phyloP scores from a whole-genome alignment of 2,888 invertebrate species.

The Sphinx pinastri region DNA sequence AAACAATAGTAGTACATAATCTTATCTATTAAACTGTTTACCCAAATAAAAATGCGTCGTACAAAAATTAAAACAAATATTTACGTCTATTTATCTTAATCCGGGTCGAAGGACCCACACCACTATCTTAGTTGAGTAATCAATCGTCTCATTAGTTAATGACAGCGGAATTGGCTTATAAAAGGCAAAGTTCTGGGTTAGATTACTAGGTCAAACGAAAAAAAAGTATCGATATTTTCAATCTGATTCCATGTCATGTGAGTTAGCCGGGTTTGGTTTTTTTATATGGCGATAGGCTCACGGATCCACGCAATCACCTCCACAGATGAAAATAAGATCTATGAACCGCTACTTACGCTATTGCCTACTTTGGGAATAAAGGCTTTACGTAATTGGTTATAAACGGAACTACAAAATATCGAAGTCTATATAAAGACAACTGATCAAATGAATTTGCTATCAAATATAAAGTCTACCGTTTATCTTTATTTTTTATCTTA shows the following conservation, averaged over 20 bases:
- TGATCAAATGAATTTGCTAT: not conserved
- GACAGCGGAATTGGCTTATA: too few relatives aligned
- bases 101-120: conserved; percentile 11
- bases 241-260: too few relatives aligned
- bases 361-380: not conserved
- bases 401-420: not conserved
- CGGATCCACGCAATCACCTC: too few relatives aligned
- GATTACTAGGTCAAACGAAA: too few relatives aligned
- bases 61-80: not conserved
- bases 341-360: not conserved
- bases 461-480: not conserved
- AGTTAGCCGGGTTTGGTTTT: too few relatives aligned
- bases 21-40: conserved; percentile 5
- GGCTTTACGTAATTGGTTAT: too few relatives aligned
- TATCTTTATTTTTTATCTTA: conserved; percentile 1
- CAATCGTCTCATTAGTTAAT: too few relatives aligned
- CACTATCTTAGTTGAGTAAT: too few relatives aligned
- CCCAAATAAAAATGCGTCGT: not conserved
- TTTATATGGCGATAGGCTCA: too few relatives aligned
- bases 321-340: not conserved
- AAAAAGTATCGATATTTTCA: too few relatives aligned
- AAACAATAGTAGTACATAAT: not conserved
- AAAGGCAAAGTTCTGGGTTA: not conserved
- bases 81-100: not conserved
- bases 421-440: not conserved